Percentiles rank a stretch among this genome's conserved stretches.
phyloP scores from a whole-genome alignment of 2,797 vertebrate species.

The Chloroceryle amazona region DNA sequence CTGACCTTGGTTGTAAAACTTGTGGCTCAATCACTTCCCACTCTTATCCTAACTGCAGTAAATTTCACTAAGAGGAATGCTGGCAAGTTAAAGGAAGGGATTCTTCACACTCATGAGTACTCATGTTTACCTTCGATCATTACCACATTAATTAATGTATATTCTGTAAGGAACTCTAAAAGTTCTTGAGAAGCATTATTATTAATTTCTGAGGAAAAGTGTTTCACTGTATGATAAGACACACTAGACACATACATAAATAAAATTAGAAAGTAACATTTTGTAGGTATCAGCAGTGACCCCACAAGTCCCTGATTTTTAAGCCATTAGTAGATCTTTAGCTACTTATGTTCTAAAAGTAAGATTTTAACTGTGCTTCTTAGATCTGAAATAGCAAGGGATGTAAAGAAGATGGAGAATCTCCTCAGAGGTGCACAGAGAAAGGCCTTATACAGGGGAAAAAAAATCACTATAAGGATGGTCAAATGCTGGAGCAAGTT shows the following conservation, averaged over 20 bases:
- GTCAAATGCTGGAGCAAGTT: not conserved
- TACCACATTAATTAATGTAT: not conserved
- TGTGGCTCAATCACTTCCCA: not conserved
- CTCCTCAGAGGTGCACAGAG: not conserved
- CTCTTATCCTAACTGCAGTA: not conserved
- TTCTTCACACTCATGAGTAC: not conserved
- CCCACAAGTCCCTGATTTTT: not conserved
- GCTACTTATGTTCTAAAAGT: not conserved
- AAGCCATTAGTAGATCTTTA: not conserved
- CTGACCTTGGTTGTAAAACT: not conserved
- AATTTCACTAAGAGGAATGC: not conserved
- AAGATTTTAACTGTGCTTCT: not conserved
- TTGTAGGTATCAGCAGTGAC: not conserved
- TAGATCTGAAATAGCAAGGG: not conserved
- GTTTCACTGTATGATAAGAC: not conserved
- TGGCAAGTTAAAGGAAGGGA: not conserved
- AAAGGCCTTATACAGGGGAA: not conserved
- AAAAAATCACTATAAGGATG: rapidly evolving
- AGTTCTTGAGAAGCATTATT: not conserved
- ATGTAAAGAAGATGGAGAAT: not conserved
- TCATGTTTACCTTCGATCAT: not conserved
- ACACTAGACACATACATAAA: not conserved
- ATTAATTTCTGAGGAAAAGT: not conserved
- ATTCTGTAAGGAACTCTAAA: not conserved
- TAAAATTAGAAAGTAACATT: not conserved